Evolutionary conservation across 2,113 vertebrate species (phyloP).

Genomic region (Actinemys pallida): DNA sequence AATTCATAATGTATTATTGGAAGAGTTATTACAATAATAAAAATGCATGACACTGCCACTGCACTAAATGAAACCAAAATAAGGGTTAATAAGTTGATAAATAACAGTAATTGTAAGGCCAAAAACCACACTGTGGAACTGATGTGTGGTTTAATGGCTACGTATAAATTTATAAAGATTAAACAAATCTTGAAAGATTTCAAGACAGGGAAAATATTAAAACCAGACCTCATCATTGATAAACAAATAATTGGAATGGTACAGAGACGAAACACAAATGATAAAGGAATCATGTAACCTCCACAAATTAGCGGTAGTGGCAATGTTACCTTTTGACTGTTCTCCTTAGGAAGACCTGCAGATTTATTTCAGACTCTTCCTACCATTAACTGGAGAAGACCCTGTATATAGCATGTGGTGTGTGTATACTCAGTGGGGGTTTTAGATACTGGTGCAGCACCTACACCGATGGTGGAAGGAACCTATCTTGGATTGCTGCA

Average conservation of each 20-base stretch:
- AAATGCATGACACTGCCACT: neutral
- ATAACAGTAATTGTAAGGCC: neutral
- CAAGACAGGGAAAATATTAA: neutral
- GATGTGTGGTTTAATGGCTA: neutral
- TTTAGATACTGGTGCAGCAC: neutral
- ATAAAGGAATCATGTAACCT: neutral
- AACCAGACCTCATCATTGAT: neutral
- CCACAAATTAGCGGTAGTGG: neutral
- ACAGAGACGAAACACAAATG: neutral
- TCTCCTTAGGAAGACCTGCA: neutral
- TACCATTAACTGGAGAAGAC: neutral
- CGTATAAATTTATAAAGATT: neutral
- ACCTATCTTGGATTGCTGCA: neutral
- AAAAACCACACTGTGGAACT: neutral
- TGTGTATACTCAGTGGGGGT: neutral
- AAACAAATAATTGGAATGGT: neutral
- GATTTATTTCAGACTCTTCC: neutral
- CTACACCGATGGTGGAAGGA: no score
- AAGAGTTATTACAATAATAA: neutral
- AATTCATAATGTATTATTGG: neutral
- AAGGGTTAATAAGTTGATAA: neutral
- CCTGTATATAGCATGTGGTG: neutral
- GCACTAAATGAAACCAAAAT: neutral
- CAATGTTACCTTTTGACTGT: neutral
- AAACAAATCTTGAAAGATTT: neutral